Percentiles rank a stretch among this genome's conserved stretches.
Evolutionary conservation across 2,797 vertebrate genomes (phyloP).

Genomic region (Poeciliopsis paucimaculata): DNA sequence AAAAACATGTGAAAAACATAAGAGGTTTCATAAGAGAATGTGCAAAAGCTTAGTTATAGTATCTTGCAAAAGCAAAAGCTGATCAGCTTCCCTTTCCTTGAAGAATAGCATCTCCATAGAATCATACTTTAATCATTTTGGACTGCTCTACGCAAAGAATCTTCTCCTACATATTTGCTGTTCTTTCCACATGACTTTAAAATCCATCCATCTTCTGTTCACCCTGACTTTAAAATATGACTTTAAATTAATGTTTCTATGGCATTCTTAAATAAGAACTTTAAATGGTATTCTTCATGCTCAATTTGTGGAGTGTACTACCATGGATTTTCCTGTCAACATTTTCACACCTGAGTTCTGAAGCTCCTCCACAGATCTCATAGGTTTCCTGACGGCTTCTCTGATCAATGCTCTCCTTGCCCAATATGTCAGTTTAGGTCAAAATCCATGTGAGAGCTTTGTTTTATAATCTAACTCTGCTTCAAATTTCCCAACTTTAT

Average conservation of each 20-base stretch:
- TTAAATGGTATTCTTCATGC: background rate
- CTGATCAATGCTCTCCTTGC: no score
- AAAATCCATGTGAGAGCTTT: background rate
- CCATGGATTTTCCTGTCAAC: background rate
- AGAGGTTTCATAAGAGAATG: slow-evolving; percentile 11
- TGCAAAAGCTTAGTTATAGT: background rate
- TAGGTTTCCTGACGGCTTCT: background rate
- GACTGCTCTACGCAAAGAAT: no score
- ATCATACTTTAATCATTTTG: background rate
- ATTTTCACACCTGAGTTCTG: background rate
- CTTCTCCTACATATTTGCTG: background rate
- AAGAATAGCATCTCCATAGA: background rate
- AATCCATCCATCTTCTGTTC: background rate
- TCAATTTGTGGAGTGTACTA: background rate
- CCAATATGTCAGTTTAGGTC: no score
- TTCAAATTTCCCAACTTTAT: background rate
- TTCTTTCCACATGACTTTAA: background rate
- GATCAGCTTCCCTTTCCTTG: background rate
- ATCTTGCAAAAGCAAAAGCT: background rate
- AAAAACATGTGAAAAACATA: slow-evolving; percentile 5
- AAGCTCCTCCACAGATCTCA: background rate
- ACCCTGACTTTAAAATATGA: background rate
- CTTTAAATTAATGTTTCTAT: background rate
- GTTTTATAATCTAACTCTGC: background rate
- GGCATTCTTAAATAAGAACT: background rate